Evolutionary conservation across 2,113 vertebrate genomes (phyloP).

Genomic region (Ascaphus truei): DNA sequence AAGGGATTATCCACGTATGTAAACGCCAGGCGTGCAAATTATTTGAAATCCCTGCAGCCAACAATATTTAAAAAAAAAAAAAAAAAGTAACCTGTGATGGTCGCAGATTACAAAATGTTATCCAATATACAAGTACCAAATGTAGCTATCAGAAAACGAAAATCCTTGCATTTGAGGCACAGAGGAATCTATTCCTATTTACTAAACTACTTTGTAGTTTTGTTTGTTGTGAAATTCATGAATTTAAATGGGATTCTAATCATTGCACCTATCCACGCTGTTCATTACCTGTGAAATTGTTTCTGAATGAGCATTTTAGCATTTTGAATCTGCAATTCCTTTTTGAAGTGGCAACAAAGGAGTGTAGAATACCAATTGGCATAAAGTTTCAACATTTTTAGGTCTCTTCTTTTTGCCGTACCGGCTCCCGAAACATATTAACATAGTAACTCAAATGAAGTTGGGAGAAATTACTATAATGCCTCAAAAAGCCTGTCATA

Average conservation of each 20-base stretch:
- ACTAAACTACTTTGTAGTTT: constrained; percentile 3
- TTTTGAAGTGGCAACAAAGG: not conserved
- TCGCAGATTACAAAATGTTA: not conserved
- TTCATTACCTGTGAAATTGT: constrained; percentile 34
- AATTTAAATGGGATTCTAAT: constrained; percentile 30
- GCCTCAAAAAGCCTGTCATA: too few species aligned
- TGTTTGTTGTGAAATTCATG: constrained; percentile 27
- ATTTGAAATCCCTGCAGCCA: too few species aligned
- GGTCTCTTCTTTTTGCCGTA: too few species aligned
- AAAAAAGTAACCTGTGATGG: too few species aligned
- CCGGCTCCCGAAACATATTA: too few species aligned
- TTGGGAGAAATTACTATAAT: too few species aligned
- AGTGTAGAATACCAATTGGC: not conserved
- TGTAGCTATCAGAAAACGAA: not conserved
- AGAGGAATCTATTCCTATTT: not conserved
- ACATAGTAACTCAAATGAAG: too few species aligned
- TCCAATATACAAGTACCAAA: not conserved
- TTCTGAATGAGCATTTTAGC: constrained; percentile 16
- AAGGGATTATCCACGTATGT: too few species aligned
- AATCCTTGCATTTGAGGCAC: not conserved
- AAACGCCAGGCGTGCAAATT: too few species aligned
- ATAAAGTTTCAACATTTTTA: too few species aligned
- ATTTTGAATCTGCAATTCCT: constrained; percentile 1
- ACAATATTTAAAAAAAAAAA: too few species aligned
- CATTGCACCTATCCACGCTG: constrained; percentile 1